Conservation (phyloP, 2,888 invertebrate genomes). For the Chymomyza amoena region DNA sequence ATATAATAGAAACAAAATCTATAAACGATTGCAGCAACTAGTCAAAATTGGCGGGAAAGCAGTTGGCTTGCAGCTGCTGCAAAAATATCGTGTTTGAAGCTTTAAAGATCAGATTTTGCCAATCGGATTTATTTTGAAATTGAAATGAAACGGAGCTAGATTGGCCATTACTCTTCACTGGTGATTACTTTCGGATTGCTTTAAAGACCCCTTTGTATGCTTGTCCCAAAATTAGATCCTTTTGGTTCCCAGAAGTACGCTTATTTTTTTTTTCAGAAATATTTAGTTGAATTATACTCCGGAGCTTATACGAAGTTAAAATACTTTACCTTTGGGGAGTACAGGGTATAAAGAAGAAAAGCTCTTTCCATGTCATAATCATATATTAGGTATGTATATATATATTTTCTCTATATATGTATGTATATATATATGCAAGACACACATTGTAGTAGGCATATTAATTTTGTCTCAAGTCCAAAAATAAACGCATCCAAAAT, state of each 20-base stretch:
- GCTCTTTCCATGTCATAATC: not conserved
- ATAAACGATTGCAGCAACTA: too few species aligned
- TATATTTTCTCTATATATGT: too few species aligned
- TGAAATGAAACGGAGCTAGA: too few species aligned
- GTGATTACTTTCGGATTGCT: too few species aligned
- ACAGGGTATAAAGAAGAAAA: not conserved
- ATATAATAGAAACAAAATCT: too few species aligned
- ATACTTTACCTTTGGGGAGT: not conserved
- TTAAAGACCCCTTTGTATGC: not conserved
- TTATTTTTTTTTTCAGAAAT: not conserved
- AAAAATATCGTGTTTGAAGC: too few species aligned
- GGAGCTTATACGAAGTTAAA: not conserved
- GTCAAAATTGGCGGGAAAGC: too few species aligned
- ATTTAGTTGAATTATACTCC: not conserved
- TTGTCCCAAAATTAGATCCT: not conserved
- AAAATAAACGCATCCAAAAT: slow-evolving; percentile 61
- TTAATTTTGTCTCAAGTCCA: slow-evolving; percentile 68
- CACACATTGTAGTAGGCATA: slow-evolving; percentile 47
- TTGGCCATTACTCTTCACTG: too few species aligned
- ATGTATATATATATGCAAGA: not conserved
- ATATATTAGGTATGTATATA: not conserved
- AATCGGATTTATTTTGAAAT: too few species aligned
- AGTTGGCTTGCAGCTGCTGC: too few species aligned
- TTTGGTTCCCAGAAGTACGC: not conserved
- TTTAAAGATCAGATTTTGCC: too few species aligned